These are phyloP conservation scores for Drosophila truncata DNA, from an alignment of 1,140 invertebrate genomes.

Conservation along the genomic window DNA sequence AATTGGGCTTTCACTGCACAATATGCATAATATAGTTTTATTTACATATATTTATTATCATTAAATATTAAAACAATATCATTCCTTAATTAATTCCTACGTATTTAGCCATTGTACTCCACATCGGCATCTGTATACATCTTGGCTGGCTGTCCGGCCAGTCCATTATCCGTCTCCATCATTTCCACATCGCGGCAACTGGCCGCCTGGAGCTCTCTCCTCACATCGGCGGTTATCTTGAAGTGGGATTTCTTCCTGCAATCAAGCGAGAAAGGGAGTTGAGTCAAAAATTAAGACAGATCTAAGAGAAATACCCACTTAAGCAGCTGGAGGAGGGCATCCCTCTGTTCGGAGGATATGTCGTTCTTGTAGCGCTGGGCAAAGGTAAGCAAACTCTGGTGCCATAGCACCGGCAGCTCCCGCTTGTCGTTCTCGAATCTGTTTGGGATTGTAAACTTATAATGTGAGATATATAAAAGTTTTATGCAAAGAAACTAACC, in stretches of 20 bases:
- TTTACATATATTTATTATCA: constrained; percentile 41
- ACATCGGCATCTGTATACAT: constrained; percentile 83
- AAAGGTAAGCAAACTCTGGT: constrained; percentile 97
- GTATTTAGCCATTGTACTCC: constrained; percentile 50
- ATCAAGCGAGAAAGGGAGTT: background rate
- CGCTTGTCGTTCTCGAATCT: constrained; percentile 94
- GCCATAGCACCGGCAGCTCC: constrained; percentile 97
- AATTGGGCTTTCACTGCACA: constrained; percentile 2
- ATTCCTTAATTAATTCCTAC: constrained; percentile 7
- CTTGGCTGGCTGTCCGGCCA: constrained; percentile 53
- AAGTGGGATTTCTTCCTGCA: constrained; percentile 91
- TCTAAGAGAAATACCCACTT: constrained; percentile 76
- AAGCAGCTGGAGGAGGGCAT: constrained; percentile 92
- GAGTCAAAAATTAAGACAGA: background rate
- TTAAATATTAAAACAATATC: constrained; percentile 51
- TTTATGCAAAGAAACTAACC: constrained; percentile 78
- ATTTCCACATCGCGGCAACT: constrained; percentile 92
- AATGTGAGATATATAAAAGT: constrained; percentile 15
- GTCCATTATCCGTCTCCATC: constrained; percentile 77
- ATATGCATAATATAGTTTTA: constrained; percentile 3
- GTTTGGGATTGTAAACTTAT: background rate
- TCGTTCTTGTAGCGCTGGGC: constrained; percentile 98
- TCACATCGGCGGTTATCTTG: constrained; percentile 93
- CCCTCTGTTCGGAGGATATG: constrained; percentile 96
- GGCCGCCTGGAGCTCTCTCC: constrained; percentile 93